Evolutionary conservation across 2,797 vertebrate genomes (phyloP).

Genomic region (Falco berigora): DNA sequence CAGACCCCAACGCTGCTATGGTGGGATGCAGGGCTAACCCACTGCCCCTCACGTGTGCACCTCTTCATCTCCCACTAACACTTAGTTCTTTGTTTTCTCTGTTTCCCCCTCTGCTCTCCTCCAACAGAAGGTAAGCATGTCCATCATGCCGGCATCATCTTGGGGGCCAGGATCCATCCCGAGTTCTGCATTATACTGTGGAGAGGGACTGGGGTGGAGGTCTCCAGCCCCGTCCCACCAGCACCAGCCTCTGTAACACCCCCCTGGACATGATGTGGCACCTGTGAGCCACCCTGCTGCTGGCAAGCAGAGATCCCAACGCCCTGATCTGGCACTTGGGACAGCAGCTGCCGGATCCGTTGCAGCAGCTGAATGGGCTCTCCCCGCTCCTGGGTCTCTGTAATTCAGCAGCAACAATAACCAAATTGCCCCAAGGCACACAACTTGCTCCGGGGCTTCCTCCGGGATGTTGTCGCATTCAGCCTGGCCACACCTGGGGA

Average conservation of each 20-base stretch:
- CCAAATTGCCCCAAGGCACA: neutral
- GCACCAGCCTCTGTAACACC: neutral
- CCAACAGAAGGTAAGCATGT: constrained; percentile 52
- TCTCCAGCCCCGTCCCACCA: neutral
- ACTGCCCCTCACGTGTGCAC: neutral
- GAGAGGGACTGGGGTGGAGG: neutral
- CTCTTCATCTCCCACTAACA: neutral
- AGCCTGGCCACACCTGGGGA: constrained; percentile 8
- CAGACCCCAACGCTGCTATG: neutral
- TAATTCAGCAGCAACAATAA: constrained; percentile 38
- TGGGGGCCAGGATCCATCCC: neutral
- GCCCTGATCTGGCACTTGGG: neutral
- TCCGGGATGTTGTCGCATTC: constrained; percentile 34
- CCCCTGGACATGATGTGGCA: accelerated
- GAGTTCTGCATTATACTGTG: accelerated
- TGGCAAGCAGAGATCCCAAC: neutral
- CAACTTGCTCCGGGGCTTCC: neutral
- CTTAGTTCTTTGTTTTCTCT: neutral
- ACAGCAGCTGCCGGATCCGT: neutral
- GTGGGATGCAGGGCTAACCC: neutral
- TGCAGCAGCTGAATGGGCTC: neutral
- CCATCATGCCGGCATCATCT: accelerated
- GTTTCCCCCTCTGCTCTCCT: neutral
- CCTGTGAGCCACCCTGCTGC: neutral
- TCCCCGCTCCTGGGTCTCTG: neutral